Base-by-base conservation (phyloP, 1,140 invertebrate genomes). In the Pogonognathellus flavescens region DNA sequence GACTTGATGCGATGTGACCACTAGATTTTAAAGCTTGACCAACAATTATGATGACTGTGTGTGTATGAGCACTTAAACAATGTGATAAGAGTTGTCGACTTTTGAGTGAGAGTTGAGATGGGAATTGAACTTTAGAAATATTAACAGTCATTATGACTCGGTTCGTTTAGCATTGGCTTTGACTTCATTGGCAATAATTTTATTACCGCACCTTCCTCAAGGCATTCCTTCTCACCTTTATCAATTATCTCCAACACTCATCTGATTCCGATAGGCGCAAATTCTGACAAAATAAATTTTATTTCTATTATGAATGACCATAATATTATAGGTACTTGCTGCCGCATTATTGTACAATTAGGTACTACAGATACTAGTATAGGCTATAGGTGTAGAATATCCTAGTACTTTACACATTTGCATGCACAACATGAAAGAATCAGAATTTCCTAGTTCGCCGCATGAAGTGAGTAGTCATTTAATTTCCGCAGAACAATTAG, bases 41-140 rank as follows among this genome's bases (percentile, higher is more conserved):
- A 76, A 50, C 31, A 76, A 76, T 49, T 76, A 76, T 76, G 70
- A 76, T 50, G 41, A 76, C 70, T 66, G 62, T 66, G 41, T 76
- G 62, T 66, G 13, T 76, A 16, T 18, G 14, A 76, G 16, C 70
- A 76, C 70, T 76, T 76, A 76, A 41, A 72, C 66, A 18, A 70
- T 70, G 66, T 41, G 66, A 72, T 72, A 72, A 76, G 70, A 76
- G 31, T 76, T 76, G 70, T 49, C 70, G 70, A 76, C 70, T 76
- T 18, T 16, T 16, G 25, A n/a, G n/a, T n/a, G n/a, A n/a, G n/a
- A 70, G 25, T 70, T 10, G 66, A 70, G 66, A 49, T 72, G 66
- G 66, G 66, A 72, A 72, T 72, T 72, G 66, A 72, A 72, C 66
- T 72, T 72, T 49, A 76, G 70, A 31, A 76, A 76, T 76, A 31